Conservation (phyloP, 30 jellyfish, hydroid and myxozoan genomes). For the Pelagia noctiluca region DNA sequence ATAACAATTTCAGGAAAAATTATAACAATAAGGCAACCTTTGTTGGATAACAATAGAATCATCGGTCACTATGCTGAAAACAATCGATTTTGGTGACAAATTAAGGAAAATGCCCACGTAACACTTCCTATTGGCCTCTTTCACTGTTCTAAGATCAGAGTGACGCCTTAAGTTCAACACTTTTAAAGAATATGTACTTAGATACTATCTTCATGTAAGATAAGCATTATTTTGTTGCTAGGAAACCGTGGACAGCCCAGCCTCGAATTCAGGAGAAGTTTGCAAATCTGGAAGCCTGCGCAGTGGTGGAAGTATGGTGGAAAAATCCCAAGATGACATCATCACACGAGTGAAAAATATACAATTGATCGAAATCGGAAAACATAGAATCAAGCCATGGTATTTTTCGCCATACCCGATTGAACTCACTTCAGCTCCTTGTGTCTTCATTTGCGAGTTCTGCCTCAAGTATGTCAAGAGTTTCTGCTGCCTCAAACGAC, state of each 20-base stretch:
- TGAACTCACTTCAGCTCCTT: constrained; percentile 80
- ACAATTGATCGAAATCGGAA: constrained; percentile 94
- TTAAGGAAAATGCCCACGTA: too few relatives aligned
- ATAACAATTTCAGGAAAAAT: too few relatives aligned
- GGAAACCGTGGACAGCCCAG: constrained; percentile 93
- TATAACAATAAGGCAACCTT: too few relatives aligned
- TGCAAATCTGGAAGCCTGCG: constrained; percentile 90
- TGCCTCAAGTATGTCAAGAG: constrained; percentile 95
- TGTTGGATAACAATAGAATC: too few relatives aligned
- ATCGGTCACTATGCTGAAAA: too few relatives aligned
- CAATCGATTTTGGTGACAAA: too few relatives aligned
- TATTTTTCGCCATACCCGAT: constrained; percentile 98
- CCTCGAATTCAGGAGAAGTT: constrained; percentile 78
- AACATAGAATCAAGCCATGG: constrained; percentile 99
- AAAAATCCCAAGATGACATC: constrained; percentile 93
- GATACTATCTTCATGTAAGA: background rate
- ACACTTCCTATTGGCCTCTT: too few relatives aligned
- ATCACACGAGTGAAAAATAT: constrained; percentile 96
- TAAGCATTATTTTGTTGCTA: constrained; percentile 2
- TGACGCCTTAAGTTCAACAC: too few relatives aligned
- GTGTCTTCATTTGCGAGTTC: constrained; percentile 97
- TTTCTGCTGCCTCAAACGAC: constrained; percentile 83
- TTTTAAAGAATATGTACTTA: too few relatives aligned
- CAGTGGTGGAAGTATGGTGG: constrained; percentile 95
- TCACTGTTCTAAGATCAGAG: too few relatives aligned